These are phyloP conservation scores for Himalopsyche anomala DNA, from an alignment of 2,888 invertebrate species.

Conservation along the genomic window DNA sequence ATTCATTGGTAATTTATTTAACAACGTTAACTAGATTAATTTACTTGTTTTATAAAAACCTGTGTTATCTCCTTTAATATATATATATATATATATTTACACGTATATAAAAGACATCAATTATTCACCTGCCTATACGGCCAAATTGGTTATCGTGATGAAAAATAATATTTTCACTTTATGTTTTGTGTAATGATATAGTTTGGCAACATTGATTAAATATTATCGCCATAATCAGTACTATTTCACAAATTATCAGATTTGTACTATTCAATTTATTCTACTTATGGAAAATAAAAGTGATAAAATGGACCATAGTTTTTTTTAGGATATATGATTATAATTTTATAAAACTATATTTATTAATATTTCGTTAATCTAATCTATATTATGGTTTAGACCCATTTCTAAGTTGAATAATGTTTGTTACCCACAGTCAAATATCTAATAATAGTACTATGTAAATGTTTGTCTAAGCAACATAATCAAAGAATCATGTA, in stretches of 20 bases:
- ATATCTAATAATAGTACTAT: slow-evolving; percentile 9
- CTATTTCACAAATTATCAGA: slow-evolving; percentile 17
- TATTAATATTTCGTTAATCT: slow-evolving; percentile 14
- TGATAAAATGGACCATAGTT: slow-evolving; percentile 43
- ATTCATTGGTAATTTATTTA: too few relatives aligned
- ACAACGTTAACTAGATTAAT: too few relatives aligned
- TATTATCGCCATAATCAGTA: too few relatives aligned
- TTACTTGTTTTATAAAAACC: too few relatives aligned
- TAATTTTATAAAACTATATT: slow-evolving; percentile 38
- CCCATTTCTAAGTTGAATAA: slow-evolving; percentile 32
- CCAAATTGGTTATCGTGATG: too few relatives aligned
- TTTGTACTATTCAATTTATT: slow-evolving; percentile 36
- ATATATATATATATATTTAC: too few relatives aligned
- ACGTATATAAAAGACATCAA: too few relatives aligned
- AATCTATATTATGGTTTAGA: slow-evolving; percentile 43
- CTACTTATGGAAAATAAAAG: slow-evolving; percentile 36
- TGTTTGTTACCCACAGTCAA: slow-evolving; percentile 40
- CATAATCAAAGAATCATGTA: slow-evolving; percentile 36
- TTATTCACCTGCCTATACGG: too few relatives aligned
- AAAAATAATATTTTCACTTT: too few relatives aligned
- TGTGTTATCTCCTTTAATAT: too few relatives aligned
- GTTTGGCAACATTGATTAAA: too few relatives aligned
- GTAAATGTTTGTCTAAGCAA: slow-evolving; percentile 13
- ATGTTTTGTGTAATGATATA: too few relatives aligned
- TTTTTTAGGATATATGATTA: slow-evolving; percentile 41